phyloP scores from a whole-genome alignment of 2,888 invertebrate species.

The Cephus pygmeus region DNA sequence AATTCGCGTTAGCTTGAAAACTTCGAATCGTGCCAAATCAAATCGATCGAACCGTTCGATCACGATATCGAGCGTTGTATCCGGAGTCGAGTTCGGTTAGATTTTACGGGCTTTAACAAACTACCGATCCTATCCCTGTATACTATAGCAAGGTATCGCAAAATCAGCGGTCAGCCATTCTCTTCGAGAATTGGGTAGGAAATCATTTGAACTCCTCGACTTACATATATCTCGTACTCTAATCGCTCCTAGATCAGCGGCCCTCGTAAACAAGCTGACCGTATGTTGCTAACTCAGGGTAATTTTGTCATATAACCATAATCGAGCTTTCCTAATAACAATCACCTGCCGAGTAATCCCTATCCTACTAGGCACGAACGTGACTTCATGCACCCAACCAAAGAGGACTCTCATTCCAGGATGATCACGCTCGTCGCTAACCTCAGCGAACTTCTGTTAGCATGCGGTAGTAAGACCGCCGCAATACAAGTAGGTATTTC shows the following conservation, averaged over 20 bases:
- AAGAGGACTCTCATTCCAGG: not conserved
- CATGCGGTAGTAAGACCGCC: not conserved
- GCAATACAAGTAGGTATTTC: not conserved
- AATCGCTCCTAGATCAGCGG: not conserved
- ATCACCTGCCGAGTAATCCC: not conserved
- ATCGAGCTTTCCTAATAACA: not conserved
- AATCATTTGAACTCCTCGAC: not conserved
- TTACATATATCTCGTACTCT: not conserved
- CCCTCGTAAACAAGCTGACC: not conserved
- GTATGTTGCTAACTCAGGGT: not conserved
- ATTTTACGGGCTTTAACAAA: not conserved
- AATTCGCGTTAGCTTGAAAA: not conserved
- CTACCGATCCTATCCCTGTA: not conserved
- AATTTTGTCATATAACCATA: not conserved
- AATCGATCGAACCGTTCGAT: not conserved
- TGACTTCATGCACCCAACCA: not conserved
- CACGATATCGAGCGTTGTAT: not conserved
- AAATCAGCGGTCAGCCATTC: not conserved
- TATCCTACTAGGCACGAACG: not conserved
- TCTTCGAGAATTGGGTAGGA: not conserved
- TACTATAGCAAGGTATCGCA: not conserved
- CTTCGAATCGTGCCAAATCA: not conserved
- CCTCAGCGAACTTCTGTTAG: not conserved
- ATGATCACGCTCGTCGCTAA: not conserved
- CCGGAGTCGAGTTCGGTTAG: not conserved